Base-by-base conservation (phyloP, 2,113 vertebrate species). In the Ovibos moschatus region DNA sequence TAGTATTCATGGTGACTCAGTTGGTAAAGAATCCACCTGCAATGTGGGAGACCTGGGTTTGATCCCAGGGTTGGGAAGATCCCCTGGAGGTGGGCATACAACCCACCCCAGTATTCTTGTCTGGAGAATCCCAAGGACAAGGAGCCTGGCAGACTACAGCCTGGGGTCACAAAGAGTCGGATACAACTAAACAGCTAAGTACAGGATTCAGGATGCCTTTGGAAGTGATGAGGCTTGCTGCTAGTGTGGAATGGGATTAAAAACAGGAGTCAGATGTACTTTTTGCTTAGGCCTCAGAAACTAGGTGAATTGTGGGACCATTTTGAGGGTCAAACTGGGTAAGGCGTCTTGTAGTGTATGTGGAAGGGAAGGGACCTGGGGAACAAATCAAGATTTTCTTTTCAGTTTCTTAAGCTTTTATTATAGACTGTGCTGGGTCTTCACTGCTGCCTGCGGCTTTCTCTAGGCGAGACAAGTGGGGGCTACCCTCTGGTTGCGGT, bases 401-500 rank as follows among this genome's bases (percentile, higher is more conserved):
- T 74, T 55, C n/a, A 36, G 21, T 71, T 36, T 71, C 17, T 11
- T 36, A 71, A 36, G 2, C 21, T 36, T 71, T 23, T 71, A 5
- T 36, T 23, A 21, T 21, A 21, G 19, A 12, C n/a, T 71, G n/a
- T 71, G 67, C 19, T 36, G 67, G 67, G n/a, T 71, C 67, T 36
- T 23, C n/a, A 12, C 2, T 71, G 67, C 67, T 23, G n/a, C 67
- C 11, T 23, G 9, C 17, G 21, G n/a, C n/a, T 71, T 11, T 36
- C 19, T 36, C n/a, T 36, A 10, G 9, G 33, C 2, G 4, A 71
- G 67, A n/a, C 19, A 36, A 5, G n/a, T 1, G 19, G 67, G 33
- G n/a, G 9, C 64, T 11, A 1, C 64, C 21, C 64, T 36, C 62
- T 19, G 1, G 7, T 4, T 19, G n/a, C 2, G 0, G 7, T 45